Percentiles rank a stretch among this genome's conserved stretches.
These are phyloP conservation scores for Zaprionus obscuricornis DNA, from an alignment of 2,888 invertebrate species.

Conservation along the genomic window DNA sequence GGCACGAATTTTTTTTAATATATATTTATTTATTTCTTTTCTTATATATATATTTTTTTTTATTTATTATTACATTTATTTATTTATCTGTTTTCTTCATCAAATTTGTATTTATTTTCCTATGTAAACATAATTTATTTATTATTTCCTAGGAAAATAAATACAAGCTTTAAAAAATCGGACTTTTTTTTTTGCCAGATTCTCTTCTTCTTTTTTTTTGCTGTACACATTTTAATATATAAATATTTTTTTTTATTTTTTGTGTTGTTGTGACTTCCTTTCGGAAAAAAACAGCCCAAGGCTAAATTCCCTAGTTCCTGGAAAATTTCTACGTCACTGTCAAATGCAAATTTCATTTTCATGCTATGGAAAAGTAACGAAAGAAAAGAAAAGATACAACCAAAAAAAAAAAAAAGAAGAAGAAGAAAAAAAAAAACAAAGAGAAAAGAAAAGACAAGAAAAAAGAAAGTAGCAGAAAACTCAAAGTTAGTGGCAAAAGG, in stretches of 20 bases:
- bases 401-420: neutral
- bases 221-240: constrained; percentile 35
- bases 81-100: too few relatives aligned
- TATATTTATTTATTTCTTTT: too few relatives aligned
- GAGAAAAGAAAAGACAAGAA: neutral
- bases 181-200: constrained; percentile 13
- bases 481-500: constrained; percentile 44
- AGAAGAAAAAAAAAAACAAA: neutral
- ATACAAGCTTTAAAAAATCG: too few relatives aligned
- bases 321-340: constrained; percentile 56
- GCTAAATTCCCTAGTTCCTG: constrained; percentile 12
- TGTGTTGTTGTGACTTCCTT: too few relatives aligned
- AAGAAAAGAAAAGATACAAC: constrained; percentile 11
- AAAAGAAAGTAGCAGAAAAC: too few relatives aligned
- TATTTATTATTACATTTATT: too few relatives aligned
- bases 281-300: neutral
- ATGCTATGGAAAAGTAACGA: constrained; percentile 30
- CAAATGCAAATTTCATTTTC: constrained; percentile 73
- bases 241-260: constrained; percentile 19
- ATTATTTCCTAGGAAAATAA: too few relatives aligned
- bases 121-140: too few relatives aligned
- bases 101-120: too few relatives aligned
- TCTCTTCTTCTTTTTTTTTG: too few relatives aligned
- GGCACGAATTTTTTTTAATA: too few relatives aligned
- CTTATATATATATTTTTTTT: too few relatives aligned